These are phyloP conservation scores for Engraulis encrasicolus DNA, from an alignment of 2,113 vertebrate species.

Conservation along the genomic window DNA sequence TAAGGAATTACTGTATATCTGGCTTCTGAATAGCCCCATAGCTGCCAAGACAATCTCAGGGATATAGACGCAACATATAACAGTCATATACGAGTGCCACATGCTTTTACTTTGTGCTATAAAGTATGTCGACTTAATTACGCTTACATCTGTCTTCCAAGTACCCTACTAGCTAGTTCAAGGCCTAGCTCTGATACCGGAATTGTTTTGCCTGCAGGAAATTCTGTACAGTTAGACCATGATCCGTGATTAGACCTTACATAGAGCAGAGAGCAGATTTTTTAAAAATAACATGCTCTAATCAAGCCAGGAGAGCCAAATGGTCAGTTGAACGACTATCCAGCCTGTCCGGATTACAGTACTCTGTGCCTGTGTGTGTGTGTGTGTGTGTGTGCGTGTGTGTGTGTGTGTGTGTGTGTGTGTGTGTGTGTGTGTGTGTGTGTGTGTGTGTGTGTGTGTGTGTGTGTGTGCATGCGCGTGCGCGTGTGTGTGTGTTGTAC, in stretches of 20 bases:
- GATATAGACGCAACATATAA: no score
- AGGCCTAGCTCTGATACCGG: constrained; percentile 45
- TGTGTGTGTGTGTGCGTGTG: constrained; percentile 18
- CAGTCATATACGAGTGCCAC: background rate
- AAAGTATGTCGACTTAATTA: background rate
- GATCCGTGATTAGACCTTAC: constrained; percentile 62
- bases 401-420: constrained; percentile 30
- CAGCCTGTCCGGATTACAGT: constrained; percentile 31
- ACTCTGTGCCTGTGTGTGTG: constrained; percentile 22
- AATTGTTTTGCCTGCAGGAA: constrained; percentile 53
- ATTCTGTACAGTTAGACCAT: constrained; percentile 43
- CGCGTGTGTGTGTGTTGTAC: constrained; percentile 29
- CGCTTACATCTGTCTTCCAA: background rate
- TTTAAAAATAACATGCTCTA: constrained; percentile 56
- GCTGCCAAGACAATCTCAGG: no score
- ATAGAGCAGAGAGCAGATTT: constrained; percentile 41
- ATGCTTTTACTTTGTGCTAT: background rate
- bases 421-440: constrained; percentile 28
- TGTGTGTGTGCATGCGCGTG: constrained; percentile 22
- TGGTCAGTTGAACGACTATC: constrained; percentile 40
- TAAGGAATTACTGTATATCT: no score
- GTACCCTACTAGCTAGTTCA: constrained; percentile 41
- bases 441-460: constrained; percentile 14
- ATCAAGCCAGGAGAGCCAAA: constrained; percentile 57
- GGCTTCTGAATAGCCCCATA: no score